A percentile compares a stretch with the other conserved stretches of the same genome.
phyloP scores from a whole-genome alignment of 1,140 invertebrate species.

The Zophobas morio region DNA sequence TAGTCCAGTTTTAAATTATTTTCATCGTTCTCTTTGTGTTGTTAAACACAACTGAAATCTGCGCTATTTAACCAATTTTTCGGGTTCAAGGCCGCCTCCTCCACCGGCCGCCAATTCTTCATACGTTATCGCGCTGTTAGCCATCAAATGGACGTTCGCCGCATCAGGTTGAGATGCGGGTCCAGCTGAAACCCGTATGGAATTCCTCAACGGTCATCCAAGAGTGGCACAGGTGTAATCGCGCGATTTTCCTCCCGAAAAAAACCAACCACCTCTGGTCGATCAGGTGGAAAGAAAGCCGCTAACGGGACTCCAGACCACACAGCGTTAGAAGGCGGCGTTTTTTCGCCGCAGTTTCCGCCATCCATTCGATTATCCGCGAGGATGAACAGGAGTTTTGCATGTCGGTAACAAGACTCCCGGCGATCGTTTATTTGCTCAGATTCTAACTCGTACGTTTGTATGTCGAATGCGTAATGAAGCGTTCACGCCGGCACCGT shows the following conservation, averaged over 20 bases:
- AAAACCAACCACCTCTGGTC: neutral
- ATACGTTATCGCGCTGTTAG: neutral
- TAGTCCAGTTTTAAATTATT: too few relatives aligned
- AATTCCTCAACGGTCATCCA: slow-evolving; percentile 39
- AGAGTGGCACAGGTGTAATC: slow-evolving; percentile 16
- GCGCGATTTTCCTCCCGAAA: slow-evolving; percentile 4
- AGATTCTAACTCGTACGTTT: slow-evolving; percentile 18
- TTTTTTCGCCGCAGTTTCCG: slow-evolving; percentile 25
- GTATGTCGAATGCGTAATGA: slow-evolving; percentile 27
- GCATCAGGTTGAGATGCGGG: slow-evolving; percentile 51
- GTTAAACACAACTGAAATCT: too few relatives aligned
- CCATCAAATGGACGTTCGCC: neutral
- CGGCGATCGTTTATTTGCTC: slow-evolving; percentile 12
- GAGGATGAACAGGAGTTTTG: slow-evolving; percentile 26
- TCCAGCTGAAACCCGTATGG: slow-evolving; percentile 52
- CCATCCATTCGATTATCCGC: slow-evolving; percentile 30
- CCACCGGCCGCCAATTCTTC: too few relatives aligned
- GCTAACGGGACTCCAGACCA: slow-evolving; percentile 30
- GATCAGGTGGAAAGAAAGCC: slow-evolving; percentile 18
- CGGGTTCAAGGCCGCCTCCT: too few relatives aligned
- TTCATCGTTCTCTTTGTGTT: too few relatives aligned
- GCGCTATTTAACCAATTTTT: too few relatives aligned
- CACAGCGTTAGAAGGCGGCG: slow-evolving; percentile 1
- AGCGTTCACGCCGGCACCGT: slow-evolving; percentile 13
- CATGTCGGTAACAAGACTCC: slow-evolving; percentile 27